phyloP scores from a whole-genome alignment of 2,113 vertebrate genomes.

The Siniperca knerii region DNA sequence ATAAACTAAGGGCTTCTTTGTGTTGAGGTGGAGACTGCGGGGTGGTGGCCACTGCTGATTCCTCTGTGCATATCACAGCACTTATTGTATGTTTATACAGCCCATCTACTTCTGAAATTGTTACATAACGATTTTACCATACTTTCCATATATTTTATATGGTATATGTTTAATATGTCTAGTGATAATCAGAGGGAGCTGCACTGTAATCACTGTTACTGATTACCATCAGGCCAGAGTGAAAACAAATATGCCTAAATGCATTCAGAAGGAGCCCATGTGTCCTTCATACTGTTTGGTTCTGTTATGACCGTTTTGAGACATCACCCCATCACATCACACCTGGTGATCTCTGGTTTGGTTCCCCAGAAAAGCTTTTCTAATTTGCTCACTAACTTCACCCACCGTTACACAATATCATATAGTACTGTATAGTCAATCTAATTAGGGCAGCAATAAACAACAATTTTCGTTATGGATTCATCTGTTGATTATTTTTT shows the following conservation, averaged over 20 bases:
- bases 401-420: no score
- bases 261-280: not conserved
- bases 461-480: no score
- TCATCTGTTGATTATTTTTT: no score
- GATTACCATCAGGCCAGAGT: not conserved
- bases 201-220: not conserved
- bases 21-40: constrained; percentile 15
- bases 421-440: no score
- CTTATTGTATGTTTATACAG: not conserved
- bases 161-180: no score
- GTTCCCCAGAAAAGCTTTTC: no score
- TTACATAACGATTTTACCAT: not conserved
- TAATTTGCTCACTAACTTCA: no score
- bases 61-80: not conserved
- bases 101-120: not conserved
- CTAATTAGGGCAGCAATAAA: no score
- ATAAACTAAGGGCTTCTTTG: constrained; percentile 10
- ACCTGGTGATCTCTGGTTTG: not conserved
- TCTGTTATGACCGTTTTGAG: not conserved
- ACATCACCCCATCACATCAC: not conserved
- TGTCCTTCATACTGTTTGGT: not conserved
- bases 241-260: not conserved
- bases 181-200: not conserved
- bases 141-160: not conserved
- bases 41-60: constrained; percentile 1